Conservation (phyloP, 1,140 invertebrate species). For the Linepithema humile region DNA sequence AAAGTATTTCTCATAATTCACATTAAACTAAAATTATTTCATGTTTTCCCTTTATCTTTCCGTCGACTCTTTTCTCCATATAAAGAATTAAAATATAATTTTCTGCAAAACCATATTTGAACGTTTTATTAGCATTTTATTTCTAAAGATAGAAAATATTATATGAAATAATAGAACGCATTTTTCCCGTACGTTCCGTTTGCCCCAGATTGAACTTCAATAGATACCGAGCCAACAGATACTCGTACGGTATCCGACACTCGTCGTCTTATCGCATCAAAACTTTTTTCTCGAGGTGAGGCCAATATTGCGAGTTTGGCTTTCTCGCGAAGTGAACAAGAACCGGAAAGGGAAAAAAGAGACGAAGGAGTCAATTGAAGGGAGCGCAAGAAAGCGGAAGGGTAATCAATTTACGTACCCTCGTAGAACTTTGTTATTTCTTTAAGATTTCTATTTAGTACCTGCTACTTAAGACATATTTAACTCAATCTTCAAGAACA, state of each 20-base stretch:
- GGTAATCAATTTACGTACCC: constrained; percentile 34
- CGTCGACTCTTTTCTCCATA: too few relatives aligned
- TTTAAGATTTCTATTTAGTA: constrained; percentile 21
- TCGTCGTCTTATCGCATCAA: constrained; percentile 57
- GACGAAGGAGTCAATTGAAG: constrained; percentile 6
- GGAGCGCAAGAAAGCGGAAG: constrained; percentile 13
- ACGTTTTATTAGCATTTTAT: too few relatives aligned
- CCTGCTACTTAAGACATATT: neutral
- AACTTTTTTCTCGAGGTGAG: constrained; percentile 62
- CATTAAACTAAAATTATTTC: neutral
- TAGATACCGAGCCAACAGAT: neutral
- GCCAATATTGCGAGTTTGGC: constrained; percentile 53
- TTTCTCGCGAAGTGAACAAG: constrained; percentile 33
- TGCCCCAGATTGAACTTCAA: too few relatives aligned
- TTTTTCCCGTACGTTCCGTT: too few relatives aligned
- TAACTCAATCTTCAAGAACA: constrained; percentile 4
- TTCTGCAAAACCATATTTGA: too few relatives aligned
- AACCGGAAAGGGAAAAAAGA: constrained; percentile 18
- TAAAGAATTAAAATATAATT: too few relatives aligned
- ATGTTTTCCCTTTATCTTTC: too few relatives aligned
- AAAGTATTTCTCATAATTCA: neutral
- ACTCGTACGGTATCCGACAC: constrained; percentile 33
- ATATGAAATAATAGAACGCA: too few relatives aligned
- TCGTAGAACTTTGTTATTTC: neutral
- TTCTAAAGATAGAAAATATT: too few relatives aligned